Evolutionary conservation across 2,797 vertebrate genomes (phyloP), one percentile per base, ranked within the genome.

Genomic region (Amniataba percoides): DNA sequence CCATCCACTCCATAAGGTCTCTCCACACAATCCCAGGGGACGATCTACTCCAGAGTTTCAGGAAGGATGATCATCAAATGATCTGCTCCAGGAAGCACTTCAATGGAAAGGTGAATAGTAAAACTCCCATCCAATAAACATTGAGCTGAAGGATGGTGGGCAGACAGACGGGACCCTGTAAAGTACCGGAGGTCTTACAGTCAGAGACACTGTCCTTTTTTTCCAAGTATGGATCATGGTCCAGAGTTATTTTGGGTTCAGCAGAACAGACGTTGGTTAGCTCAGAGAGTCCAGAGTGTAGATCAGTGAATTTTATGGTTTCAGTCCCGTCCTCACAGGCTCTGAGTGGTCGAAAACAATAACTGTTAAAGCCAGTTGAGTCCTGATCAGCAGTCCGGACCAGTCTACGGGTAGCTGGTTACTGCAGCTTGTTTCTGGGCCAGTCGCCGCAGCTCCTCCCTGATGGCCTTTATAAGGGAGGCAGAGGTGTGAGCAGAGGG

Each of bases 391-490:
- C 39, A 21, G 59, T 66, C 51, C 63, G 66, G 58, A 94, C 95
- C 45, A 36, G 80, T 77, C 82, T 91, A 94, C 27, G 97, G 97
- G 94, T 98, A 98, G 93, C 94, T 95, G 78, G 96, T 95, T 72
- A 97, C 95, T 8, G 96, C 74, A 7, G 94, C 95, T 93, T 99
- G 98, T 93, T 98, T 99, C 94, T 98, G 98, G 77, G 98, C 98
- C 59, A 99, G 95, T 34, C 97, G 97, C 15, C 98, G 96, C 46
- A 99, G 96, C 92, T 99, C 98, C 95, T 99, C 98, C 66, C 98
- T 95, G 90, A 99, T 99, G 21, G 98, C 97, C 95, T 98, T 98
- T 90, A 99, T 99, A 64, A 99, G 97, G 14, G 98, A 99, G 78
- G 98, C 97, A 0, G 98, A 99, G 2, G 97, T 98, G 89, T 98